These are phyloP conservation scores for Clarias laeviceps DNA, from an alignment of 2,797 vertebrate genomes.

Conservation along the genomic window DNA sequence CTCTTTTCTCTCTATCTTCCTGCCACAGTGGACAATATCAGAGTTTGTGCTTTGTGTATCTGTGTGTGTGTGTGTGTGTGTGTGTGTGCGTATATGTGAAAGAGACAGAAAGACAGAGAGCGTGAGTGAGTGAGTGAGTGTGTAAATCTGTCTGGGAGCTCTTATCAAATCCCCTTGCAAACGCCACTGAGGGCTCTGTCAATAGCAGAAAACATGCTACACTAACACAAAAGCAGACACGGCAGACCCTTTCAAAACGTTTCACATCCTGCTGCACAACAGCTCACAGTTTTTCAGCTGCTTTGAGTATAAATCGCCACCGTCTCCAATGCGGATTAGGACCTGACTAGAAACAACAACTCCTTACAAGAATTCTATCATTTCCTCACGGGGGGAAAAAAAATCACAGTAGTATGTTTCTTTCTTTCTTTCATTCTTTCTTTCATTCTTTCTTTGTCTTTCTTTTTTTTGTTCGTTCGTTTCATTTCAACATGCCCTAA, in stretches of 20 bases:
- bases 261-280: constrained; percentile 51
- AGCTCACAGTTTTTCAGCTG: constrained; percentile 26
- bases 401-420: neutral
- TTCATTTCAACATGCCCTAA: neutral
- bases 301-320: neutral
- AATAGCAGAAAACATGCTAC: constrained; percentile 61
- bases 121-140: constrained; percentile 59
- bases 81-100: constrained; percentile 61
- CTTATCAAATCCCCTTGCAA: constrained; percentile 66
- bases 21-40: constrained; percentile 63
- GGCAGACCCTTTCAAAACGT: constrained; percentile 57
- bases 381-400: neutral
- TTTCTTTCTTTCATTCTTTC: no score
- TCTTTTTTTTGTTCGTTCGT: neutral
- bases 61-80: constrained; percentile 61
- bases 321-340: constrained; percentile 7
- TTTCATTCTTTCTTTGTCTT: neutral
- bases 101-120: constrained; percentile 49
- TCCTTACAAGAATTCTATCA: neutral
- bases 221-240: constrained; percentile 63
- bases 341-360: neutral
- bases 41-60: constrained; percentile 53
- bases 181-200: constrained; percentile 64
- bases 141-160: constrained; percentile 62
- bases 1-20: constrained; percentile 62